Conservation (phyloP, 1,140 invertebrate genomes). For the Matsumurasca onukii region DNA sequence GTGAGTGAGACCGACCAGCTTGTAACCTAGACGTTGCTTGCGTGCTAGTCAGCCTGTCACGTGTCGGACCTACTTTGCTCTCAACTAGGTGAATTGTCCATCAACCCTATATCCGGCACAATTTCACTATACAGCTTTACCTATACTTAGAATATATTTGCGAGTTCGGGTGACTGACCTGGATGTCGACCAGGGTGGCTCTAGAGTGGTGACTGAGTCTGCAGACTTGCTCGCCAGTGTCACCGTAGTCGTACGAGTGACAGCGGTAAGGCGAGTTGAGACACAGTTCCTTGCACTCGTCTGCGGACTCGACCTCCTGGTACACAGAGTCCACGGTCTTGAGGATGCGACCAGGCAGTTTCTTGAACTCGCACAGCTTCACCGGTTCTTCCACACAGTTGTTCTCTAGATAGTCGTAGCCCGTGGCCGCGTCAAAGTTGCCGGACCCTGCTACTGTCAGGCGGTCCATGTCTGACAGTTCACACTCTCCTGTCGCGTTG, state of each 20-base stretch:
- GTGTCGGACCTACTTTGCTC: too few species aligned
- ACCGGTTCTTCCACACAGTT: conserved; percentile 88
- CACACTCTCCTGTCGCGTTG: conserved; percentile 79
- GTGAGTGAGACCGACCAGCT: too few species aligned
- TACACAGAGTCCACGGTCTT: conserved; percentile 94
- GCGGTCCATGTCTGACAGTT: conserved; percentile 87
- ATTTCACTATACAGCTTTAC: not conserved
- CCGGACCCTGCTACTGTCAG: conserved; percentile 78
- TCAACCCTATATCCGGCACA: not conserved
- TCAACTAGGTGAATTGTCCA: too few species aligned
- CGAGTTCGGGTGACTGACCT: conserved; percentile 56
- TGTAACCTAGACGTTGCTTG: too few species aligned
- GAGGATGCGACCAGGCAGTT: conserved; percentile 79
- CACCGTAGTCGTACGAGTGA: conserved; percentile 91
- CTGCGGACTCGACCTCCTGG: conserved; percentile 81
- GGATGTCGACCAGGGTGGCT: conserved; percentile 83
- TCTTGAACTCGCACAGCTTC: conserved; percentile 91
- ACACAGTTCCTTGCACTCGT: conserved; percentile 86
- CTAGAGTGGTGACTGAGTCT: conserved; percentile 87
- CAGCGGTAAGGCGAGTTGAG: conserved; percentile 79
- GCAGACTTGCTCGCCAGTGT: conserved; percentile 90
- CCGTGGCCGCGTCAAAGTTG: conserved; percentile 63
- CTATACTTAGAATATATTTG: not conserved
- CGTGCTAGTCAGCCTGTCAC: too few species aligned
- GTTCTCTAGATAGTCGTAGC: conserved; percentile 82